Evolutionary conservation across 1,140 invertebrate genomes (phyloP).

Genomic region (Parapsyche elsis): DNA sequence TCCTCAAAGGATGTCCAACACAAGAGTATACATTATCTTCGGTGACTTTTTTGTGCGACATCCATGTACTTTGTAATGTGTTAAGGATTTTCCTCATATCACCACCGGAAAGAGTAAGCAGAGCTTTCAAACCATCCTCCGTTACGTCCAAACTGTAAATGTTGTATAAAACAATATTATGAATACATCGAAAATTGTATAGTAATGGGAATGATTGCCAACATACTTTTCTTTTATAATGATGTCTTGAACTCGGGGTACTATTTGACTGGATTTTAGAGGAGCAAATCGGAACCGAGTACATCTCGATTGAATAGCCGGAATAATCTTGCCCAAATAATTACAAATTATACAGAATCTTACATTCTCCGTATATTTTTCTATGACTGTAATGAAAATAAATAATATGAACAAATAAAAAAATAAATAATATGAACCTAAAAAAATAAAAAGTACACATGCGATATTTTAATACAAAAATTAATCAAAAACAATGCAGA

Average conservation of each 20-base stretch:
- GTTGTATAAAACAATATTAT: constrained; percentile 34
- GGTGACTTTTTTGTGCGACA: constrained; percentile 87
- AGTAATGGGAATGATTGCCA: constrained; percentile 40
- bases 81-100: constrained; percentile 99
- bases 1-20: constrained; percentile 92
- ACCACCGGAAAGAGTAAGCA: constrained; percentile 91
- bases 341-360: constrained; percentile 99
- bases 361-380: constrained; percentile 98
- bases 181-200: background rate
- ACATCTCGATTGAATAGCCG: constrained; percentile 97
- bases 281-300: constrained; percentile 98
- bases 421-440: background rate
- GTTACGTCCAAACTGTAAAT: constrained; percentile 39
- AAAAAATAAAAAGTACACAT: too few species aligned
- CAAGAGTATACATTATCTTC: constrained; percentile 96
- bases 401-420: constrained; percentile 32
- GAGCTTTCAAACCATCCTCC: constrained; percentile 88
- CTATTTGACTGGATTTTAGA: constrained; percentile 84
- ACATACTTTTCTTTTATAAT: constrained; percentile 86
- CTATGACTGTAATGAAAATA: constrained; percentile 82
- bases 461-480: background rate
- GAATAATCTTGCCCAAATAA: constrained; percentile 98
- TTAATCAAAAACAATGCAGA: background rate
- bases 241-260: constrained; percentile 89
- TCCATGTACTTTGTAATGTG: constrained; percentile 92